A percentile compares a stretch with the other conserved stretches of the same genome.
phyloP scores from a whole-genome alignment of 2,113 vertebrate genomes.

The Labeo catla region DNA sequence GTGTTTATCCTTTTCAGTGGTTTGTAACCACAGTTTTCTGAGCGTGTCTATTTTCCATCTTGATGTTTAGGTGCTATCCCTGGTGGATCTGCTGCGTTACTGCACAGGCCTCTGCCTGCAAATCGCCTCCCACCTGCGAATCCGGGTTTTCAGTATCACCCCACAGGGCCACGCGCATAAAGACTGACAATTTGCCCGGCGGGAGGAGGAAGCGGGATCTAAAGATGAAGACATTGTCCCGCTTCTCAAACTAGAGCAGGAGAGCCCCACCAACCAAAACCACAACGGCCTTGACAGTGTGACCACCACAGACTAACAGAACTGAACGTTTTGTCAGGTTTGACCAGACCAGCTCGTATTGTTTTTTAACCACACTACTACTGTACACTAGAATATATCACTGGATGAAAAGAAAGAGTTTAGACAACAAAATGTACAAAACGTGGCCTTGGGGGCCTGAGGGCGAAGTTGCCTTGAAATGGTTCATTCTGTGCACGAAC shows the following conservation, averaged over 20 bases:
- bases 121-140: constrained; percentile 91
- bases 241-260: constrained; percentile 72
- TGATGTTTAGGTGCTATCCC: constrained; percentile 83
- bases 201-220: constrained; percentile 81
- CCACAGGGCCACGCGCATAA: constrained; percentile 83
- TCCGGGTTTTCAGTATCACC: constrained; percentile 93
- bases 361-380: constrained; percentile 28
- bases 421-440: background rate
- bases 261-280: constrained; percentile 63
- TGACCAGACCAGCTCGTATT: constrained; percentile 18
- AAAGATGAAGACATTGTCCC: constrained; percentile 68
- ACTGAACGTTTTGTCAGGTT: constrained; percentile 34
- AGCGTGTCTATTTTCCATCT: background rate
- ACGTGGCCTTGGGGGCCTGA: background rate
- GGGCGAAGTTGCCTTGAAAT: background rate
- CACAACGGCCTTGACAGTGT: constrained; percentile 74
- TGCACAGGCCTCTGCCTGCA: constrained; percentile 90
- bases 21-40: too few relatives aligned
- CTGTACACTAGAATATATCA: constrained; percentile 26
- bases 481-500: background rate
- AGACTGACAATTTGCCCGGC: constrained; percentile 89
- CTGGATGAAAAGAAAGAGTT: constrained; percentile 34
- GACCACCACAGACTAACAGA: constrained; percentile 65
- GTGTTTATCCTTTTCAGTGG: too few relatives aligned
- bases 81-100: constrained; percentile 89